These are phyloP conservation scores for Panthera leo DNA, from an alignment of 2,113 vertebrate species.

Conservation along the genomic window DNA sequence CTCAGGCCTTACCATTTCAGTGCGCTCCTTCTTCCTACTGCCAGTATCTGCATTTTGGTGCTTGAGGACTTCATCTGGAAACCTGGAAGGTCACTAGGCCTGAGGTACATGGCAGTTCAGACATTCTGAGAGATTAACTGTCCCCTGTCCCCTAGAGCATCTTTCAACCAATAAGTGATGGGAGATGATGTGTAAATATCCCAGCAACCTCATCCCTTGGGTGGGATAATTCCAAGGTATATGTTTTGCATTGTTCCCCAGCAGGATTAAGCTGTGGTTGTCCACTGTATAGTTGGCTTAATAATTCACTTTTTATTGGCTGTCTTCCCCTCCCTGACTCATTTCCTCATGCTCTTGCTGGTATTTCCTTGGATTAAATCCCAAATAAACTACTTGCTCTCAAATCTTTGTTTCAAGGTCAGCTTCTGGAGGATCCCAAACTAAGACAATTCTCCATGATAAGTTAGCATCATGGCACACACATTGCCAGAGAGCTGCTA, in stretches of 20 bases:
- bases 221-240: slow-evolving; percentile 31
- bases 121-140: not conserved
- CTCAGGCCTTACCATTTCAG: not conserved
- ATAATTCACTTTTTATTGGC: slow-evolving; percentile 73
- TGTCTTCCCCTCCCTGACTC: slow-evolving; percentile 57
- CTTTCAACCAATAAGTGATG: not conserved
- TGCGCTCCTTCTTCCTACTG: not conserved
- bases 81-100: not conserved
- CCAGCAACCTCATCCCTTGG: not conserved
- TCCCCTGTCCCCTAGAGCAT: not conserved
- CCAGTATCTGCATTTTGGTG: not conserved
- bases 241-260: not conserved
- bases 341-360: slow-evolving; percentile 47
- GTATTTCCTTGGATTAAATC: slow-evolving; percentile 65
- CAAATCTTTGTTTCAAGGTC: slow-evolving; percentile 27
- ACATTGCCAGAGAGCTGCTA: not conserved
- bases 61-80: not conserved
- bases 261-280: slow-evolving; percentile 21
- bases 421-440: slow-evolving; percentile 23
- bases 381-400: slow-evolving; percentile 52
- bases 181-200: slow-evolving; percentile 15
- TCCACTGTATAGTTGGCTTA: slow-evolving; percentile 31
- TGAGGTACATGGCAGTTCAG: not conserved
- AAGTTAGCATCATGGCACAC: not conserved
- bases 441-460: not conserved